Conservation (phyloP, 2,888 invertebrate species). For the Lysandra bellargus region DNA sequence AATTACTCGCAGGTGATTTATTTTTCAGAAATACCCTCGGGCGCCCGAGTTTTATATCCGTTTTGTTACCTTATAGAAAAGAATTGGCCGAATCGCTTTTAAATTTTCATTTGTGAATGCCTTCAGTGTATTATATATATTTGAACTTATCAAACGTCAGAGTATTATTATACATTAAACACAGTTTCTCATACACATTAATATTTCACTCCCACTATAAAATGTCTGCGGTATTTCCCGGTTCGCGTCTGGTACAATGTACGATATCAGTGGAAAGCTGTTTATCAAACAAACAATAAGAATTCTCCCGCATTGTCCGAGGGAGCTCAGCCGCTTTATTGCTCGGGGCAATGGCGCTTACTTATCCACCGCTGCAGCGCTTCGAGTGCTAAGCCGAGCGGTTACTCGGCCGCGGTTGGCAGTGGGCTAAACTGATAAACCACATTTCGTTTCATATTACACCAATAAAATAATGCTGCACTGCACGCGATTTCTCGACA, state of each 20-base stretch:
- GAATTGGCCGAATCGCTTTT: neutral
- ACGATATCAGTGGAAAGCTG: slow-evolving; percentile 18
- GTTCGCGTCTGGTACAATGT: slow-evolving; percentile 16
- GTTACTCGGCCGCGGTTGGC: neutral
- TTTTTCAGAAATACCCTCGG: slow-evolving; percentile 39
- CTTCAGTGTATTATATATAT: neutral
- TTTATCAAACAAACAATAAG: slow-evolving; percentile 28
- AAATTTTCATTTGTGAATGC: neutral
- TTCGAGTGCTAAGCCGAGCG: slow-evolving; percentile 13
- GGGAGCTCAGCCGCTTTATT: slow-evolving; percentile 23
- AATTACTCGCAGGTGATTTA: slow-evolving; percentile 42
- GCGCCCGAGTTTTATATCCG: slow-evolving; percentile 35
- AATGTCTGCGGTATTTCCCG: slow-evolving; percentile 11
- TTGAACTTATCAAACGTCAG: neutral
- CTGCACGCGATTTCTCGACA: neutral
- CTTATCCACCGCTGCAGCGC: slow-evolving; percentile 24
- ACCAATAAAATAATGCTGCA: neutral
- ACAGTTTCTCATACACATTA: slow-evolving; percentile 10
- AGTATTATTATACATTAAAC: neutral
- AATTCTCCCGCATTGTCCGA: slow-evolving; percentile 16
- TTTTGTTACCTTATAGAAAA: slow-evolving; percentile 4
- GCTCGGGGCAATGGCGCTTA: slow-evolving; percentile 13
- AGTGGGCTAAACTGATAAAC: neutral
- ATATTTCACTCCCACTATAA: neutral
- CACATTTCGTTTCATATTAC: slow-evolving; percentile 25